Evolutionary conservation across 2,888 invertebrate species (phyloP), one percentile per base, ranked within the genome.

Genomic region (Diarsia rubi): DNA sequence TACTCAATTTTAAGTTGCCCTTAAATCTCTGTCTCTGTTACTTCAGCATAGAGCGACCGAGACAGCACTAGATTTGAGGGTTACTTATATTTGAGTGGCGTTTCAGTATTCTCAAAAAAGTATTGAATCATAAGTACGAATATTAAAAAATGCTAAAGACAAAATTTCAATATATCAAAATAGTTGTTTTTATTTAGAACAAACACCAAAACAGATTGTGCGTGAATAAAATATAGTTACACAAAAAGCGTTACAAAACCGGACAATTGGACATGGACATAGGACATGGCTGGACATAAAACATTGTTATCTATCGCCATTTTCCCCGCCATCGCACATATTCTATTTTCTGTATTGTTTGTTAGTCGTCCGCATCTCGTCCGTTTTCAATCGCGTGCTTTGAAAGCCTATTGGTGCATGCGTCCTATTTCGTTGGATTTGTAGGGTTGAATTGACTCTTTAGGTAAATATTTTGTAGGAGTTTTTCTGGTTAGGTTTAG

Each of bases 301-400:
- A 79, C 82, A 82, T 82, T 54, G 78, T 64, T 82, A 78, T 82
- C 82, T 59, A 44, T 65, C 16, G 37, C 44, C 21, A 77, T 71
- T 80, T 78, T 65, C 37, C 54, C 79, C 54, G 45, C 68, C 64
- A 83, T 68, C 67, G 69, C 68, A 68, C 42, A 71, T 70, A 83
- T 79, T 83, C 70, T 79, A 59, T 81, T 71, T 74, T 49, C 67
- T 59, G 59, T 68, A 71, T 83, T 81, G 74, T 83, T 64, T 74
- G 75, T 24, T 60, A 60, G 27, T 57, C n/a, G 54, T 60, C 2
- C 68, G 72, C 64, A 62, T 65, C n/a, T 68, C 37, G 64, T 65
- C 12, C 45, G 42, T 62, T 79, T 83, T 69, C 80, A 64, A 70
- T 74, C 37, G 60, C 19, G 24, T 73, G 60, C 24, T 74, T 70